phyloP scores from a whole-genome alignment of 2,797 vertebrate genomes.

The Tadarida brasiliensis region DNA sequence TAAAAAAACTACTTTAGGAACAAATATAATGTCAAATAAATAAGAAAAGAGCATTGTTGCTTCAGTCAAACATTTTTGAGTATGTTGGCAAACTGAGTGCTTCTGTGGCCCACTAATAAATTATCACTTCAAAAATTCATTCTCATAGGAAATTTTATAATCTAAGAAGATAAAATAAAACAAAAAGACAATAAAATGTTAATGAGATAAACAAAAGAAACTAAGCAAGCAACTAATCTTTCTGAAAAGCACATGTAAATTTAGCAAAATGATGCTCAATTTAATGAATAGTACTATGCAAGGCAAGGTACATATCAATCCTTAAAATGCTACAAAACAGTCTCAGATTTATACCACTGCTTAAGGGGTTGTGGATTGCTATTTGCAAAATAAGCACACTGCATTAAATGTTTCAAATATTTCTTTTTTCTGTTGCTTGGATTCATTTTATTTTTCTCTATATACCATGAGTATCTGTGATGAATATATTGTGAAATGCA shows the following conservation, averaged over 20 bases:
- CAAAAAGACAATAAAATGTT: neutral
- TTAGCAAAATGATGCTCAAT: constrained; percentile 16
- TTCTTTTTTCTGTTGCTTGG: neutral
- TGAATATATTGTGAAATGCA: neutral
- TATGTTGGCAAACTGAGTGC: neutral
- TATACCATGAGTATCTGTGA: neutral
- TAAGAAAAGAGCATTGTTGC: neutral
- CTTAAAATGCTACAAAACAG: neutral
- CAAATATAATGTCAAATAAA: neutral
- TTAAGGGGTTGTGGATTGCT: neutral
- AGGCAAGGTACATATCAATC: neutral
- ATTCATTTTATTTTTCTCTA: constrained; percentile 50
- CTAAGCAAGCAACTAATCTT: neutral
- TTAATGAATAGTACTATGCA: neutral
- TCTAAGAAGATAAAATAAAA: neutral
- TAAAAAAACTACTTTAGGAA: neutral
- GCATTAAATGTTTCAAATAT: neutral
- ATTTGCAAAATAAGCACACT: constrained; percentile 20
- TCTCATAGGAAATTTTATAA: neutral
- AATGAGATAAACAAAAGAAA: constrained; percentile 1
- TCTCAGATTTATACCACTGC: neutral
- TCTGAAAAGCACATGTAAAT: neutral
- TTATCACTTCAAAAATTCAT: constrained; percentile 8
- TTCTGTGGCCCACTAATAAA: neutral
- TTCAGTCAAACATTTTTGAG: neutral